Evolutionary conservation across 2,888 invertebrate species (phyloP).

Genomic region (Phaonia tiefii): DNA sequence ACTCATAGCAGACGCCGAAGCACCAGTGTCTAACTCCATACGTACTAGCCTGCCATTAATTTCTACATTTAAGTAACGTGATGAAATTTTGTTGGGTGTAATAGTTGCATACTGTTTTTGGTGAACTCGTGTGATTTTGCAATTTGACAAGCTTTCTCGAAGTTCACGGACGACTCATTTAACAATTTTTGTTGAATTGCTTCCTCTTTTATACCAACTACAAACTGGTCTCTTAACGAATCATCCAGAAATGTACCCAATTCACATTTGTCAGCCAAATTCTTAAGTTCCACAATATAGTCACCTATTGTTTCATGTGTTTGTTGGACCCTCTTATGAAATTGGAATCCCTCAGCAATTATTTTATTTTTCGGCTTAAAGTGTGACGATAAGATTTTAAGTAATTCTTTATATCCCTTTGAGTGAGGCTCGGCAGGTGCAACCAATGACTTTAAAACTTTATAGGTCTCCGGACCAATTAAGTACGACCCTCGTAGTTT

Average conservation of each 20-base stretch:
- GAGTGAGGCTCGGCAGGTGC: no score
- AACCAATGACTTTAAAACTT: no score
- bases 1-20: no score
- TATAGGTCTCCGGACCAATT: no score
- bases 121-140: constrained; percentile 15
- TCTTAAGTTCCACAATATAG: constrained; percentile 48
- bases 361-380: constrained; percentile 38
- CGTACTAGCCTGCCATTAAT: background rate
- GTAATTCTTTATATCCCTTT: constrained; percentile 28
- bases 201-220: constrained; percentile 23
- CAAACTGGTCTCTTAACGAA: constrained; percentile 16
- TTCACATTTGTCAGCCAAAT: constrained; percentile 28
- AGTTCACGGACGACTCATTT: constrained; percentile 21
- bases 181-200: constrained; percentile 25
- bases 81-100: background rate
- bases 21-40: no score
- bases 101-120: background rate
- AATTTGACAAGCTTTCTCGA: constrained; percentile 27
- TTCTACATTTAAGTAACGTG: background rate
- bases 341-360: constrained; percentile 42
- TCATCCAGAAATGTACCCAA: constrained; percentile 20
- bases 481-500: no score
- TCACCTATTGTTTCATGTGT: constrained; percentile 42
- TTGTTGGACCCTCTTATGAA: constrained; percentile 42
- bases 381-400: constrained; percentile 21